Evolutionary conservation across 2,888 invertebrate species (phyloP), one percentile per base, ranked within the genome.

Genomic region (Bursaphelenchus okinawaensis): DNA sequence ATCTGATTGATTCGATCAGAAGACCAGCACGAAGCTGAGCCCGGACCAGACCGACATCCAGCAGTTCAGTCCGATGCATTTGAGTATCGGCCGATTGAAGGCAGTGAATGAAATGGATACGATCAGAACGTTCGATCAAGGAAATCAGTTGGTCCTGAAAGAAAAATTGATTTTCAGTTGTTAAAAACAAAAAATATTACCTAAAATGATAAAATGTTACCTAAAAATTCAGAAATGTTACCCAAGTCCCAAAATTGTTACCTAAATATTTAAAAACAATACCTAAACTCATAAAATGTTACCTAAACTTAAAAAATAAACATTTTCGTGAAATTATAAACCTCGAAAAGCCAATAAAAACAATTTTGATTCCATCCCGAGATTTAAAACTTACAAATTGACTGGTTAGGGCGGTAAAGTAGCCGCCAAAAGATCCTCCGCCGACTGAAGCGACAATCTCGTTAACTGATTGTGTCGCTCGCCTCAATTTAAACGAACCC

Each of bases 111-210:
- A 94, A 95, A 83, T 91, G 90, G 57, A 91, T 85, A 7, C 73
- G 72, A 83, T 90, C 89, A 29, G 92, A 92, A 67, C 93, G 88
- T 6, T 92, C 87, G 66, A 95, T 82, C 1, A 91, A 91, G 83
- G 94, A 94, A 66, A 94, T 88, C 7, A 95, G 87, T 31, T 92
- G 92, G 84, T 95, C 95, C 89, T 90, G 83, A 8, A 85, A 85
- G 71, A 67, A 26, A n/a, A 62, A 40, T 40, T 12, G 6, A n/a
- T n/a, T n/a, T n/a, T n/a, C n/a, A n/a, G n/a, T n/a, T n/a, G n/a
- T n/a, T n/a, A n/a, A n/a, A n/a, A n/a, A n/a, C n/a, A n/a, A n/a
- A n/a, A n/a, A n/a, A n/a, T n/a, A n/a, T n/a, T n/a, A n/a, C n/a
- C n/a, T n/a, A n/a, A n/a, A n/a, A n/a, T n/a, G n/a, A n/a, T n/a